Evolutionary conservation across 2,797 vertebrate species (phyloP).

Genomic region (Botia almorhae): DNA sequence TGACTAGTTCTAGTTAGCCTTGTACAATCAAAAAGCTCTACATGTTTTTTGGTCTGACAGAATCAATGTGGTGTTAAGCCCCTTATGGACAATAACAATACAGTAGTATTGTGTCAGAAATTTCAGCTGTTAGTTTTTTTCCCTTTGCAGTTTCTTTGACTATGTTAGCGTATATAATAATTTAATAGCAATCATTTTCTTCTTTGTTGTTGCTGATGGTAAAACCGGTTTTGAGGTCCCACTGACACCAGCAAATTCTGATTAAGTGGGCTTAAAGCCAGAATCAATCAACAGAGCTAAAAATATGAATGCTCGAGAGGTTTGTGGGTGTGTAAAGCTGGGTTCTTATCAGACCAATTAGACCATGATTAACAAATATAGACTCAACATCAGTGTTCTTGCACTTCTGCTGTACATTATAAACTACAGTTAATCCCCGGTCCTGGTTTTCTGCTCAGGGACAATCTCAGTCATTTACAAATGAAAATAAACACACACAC

Average conservation of each 20-base stretch:
- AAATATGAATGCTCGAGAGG: slow-evolving; percentile 30
- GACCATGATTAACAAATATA: slow-evolving; percentile 38
- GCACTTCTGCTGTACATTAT: slow-evolving; percentile 1
- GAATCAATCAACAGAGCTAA: slow-evolving; percentile 34
- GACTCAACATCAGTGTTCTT: slow-evolving; percentile 16
- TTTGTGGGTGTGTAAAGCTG: slow-evolving; percentile 33
- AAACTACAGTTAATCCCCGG: slow-evolving; percentile 35
- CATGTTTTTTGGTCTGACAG: slow-evolving; percentile 3
- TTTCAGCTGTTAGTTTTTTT: not conserved
- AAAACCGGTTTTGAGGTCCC: not conserved
- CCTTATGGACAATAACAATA: not conserved
- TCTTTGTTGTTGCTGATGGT: not conserved
- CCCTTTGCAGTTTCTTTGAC: not conserved
- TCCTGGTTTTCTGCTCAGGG: slow-evolving; percentile 35
- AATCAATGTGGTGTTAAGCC: not conserved
- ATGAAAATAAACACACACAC: slow-evolving; percentile 26
- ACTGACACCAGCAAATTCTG: not conserved
- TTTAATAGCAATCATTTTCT: not conserved
- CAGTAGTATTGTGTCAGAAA: not conserved
- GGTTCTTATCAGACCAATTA: slow-evolving; percentile 20
- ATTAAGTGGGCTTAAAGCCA: slow-evolving; percentile 17
- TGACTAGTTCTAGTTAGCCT: not conserved
- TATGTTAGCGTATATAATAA: not conserved
- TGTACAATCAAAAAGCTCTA: not conserved
- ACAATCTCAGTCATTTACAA: slow-evolving; percentile 33